Conservation (phyloP, 2,113 vertebrate species). For the Pongo abelii region DNA sequence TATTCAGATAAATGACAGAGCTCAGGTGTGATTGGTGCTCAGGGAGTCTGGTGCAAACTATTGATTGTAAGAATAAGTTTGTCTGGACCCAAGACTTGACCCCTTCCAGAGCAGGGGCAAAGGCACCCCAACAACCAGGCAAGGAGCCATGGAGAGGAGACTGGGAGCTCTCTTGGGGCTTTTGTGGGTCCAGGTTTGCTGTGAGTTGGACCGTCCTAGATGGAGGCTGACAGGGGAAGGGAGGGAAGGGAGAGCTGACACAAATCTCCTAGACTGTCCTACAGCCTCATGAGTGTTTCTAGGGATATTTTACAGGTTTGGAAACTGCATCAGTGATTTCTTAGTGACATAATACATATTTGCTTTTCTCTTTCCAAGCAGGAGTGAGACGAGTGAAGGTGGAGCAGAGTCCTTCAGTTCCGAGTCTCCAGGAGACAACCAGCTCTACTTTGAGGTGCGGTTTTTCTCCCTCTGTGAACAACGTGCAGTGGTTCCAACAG, state of each 20-base stretch:
- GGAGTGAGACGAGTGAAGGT: neutral
- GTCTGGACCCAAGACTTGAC: neutral
- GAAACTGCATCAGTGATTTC: neutral
- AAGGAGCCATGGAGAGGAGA: neutral
- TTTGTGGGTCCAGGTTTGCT: neutral
- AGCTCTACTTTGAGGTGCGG: neutral
- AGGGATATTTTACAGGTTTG: neutral
- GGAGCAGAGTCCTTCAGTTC: neutral
- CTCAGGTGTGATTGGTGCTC: neutral
- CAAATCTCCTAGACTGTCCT: neutral
- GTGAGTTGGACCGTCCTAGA: neutral
- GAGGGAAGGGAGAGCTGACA: neutral
- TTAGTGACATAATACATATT: neutral
- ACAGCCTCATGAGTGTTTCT: neutral
- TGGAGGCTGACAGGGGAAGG: neutral
- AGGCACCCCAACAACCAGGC: too few relatives aligned
- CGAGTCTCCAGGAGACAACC: neutral
- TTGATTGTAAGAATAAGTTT: neutral
- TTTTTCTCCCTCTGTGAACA: fast-evolving
- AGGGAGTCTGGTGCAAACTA: neutral
- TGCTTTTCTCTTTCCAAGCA: conserved; percentile 9
- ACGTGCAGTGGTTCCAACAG: neutral
- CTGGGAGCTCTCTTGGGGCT: neutral
- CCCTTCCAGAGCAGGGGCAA: neutral
- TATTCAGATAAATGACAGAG: neutral